phyloP scores from a whole-genome alignment of 2,888 invertebrate genomes.

The Tiliacea citrago region DNA sequence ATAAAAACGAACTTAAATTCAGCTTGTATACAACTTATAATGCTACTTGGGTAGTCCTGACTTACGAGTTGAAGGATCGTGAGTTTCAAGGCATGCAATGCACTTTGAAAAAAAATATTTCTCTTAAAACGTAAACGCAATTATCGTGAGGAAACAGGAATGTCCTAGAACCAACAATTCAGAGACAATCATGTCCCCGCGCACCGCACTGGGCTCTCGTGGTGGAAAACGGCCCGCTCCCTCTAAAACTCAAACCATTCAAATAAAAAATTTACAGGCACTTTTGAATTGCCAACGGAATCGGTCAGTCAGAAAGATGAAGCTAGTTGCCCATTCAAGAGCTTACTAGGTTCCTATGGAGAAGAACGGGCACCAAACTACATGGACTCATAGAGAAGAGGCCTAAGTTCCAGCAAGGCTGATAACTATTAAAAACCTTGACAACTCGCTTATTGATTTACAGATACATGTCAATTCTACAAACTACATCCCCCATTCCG shows the following conservation, averaged over 20 bases:
- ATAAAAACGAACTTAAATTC: too few species aligned
- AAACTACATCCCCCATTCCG: slow-evolving; percentile 30
- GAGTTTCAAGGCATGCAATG: too few species aligned
- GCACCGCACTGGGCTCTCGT: background rate
- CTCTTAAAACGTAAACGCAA: background rate
- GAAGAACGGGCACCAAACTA: background rate
- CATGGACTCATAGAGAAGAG: too few species aligned
- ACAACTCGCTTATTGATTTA: background rate
- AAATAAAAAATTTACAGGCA: background rate
- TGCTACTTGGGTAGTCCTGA: too few species aligned
- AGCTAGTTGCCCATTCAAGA: background rate
- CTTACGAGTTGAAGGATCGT: background rate
- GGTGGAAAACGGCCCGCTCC: background rate
- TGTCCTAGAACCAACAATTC: background rate
- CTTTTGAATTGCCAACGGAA: background rate
- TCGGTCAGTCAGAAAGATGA: too few species aligned
- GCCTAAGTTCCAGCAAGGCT: too few species aligned
- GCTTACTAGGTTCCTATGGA: background rate
- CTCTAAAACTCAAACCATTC: background rate
- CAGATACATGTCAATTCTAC: background rate
- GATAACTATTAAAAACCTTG: slow-evolving; percentile 3
- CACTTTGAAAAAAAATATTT: background rate
- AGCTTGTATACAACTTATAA: too few species aligned
- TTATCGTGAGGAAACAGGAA: too few species aligned
- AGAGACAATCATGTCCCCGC: too few species aligned